Conservation (phyloP, 2,797 vertebrate genomes). For the Gymnocypris eckloni region DNA sequence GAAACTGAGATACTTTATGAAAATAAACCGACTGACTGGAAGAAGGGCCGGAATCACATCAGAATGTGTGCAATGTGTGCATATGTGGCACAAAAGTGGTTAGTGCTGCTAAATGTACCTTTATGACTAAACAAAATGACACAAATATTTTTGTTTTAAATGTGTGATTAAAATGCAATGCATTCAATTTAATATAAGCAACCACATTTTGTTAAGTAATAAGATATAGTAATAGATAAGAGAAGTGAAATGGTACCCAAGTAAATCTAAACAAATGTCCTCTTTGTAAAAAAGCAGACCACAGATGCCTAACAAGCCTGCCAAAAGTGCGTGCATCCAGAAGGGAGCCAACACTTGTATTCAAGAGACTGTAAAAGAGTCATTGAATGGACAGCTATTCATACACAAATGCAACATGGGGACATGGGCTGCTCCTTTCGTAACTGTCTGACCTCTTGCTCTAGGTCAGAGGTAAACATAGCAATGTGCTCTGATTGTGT, state of each 20-base stretch:
- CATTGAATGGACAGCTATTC: conserved; percentile 76
- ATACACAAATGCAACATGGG: conserved; percentile 75
- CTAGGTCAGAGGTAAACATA: conserved; percentile 20
- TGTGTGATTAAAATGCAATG: not conserved
- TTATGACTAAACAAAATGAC: not conserved
- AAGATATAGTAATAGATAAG: too few species aligned
- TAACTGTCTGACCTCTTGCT: conserved; percentile 65
- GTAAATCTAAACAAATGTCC: conserved; percentile 6
- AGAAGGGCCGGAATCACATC: not conserved
- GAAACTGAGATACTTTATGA: not conserved
- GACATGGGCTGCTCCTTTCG: conserved; percentile 66
- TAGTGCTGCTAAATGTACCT: not conserved
- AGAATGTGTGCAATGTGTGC: not conserved
- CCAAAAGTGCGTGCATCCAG: conserved; percentile 43
- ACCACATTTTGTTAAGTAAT: not conserved
- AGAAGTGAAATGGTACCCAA: not conserved
- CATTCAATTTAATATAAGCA: not conserved
- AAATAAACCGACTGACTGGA: not conserved
- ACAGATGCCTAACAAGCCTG: conserved; percentile 44
- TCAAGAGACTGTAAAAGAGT: conserved; percentile 66
- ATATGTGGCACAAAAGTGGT: not conserved
- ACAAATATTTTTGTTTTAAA: not conserved
- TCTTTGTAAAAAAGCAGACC: not conserved
- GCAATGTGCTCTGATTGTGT: not conserved
- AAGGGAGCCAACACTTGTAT: conserved; percentile 50